Base-by-base conservation (phyloP, 2,797 vertebrate genomes). In the Pipistrellus nathusii region DNA sequence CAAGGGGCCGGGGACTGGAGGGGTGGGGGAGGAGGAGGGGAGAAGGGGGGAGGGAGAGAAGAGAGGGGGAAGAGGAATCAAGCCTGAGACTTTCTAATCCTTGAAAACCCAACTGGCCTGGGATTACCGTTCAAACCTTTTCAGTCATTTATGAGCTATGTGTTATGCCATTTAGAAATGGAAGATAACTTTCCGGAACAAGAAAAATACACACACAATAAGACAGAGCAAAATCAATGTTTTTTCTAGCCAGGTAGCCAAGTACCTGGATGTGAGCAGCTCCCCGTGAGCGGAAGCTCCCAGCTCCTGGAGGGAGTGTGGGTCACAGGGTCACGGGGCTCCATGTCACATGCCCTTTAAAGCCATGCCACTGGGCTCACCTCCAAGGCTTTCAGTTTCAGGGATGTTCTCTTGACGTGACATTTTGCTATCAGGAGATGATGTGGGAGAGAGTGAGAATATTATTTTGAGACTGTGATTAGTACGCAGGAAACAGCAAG, bases 381-480 rank as follows among this genome's bases (percentile, higher is more conserved):
- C 17, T 9, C 17, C 8, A 71, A 57, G 38, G 20, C 18, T 20
- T 48, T 27, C 46, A 48, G 51, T 68, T 88, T 38, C 5, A 5
- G 4, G 23, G 64, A n/a, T 77, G 0, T 59, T 93, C 27, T 30
- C 73, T 94, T 62, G 41, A 72, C 0, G 9, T 87, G 81, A 73
- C 84, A 57, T 89, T 90, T 85, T 78, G 84, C 73, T 59, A 27
- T 62, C 62, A 71, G 17, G 41, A 62, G 48, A 21, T 6, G 51
- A 62, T 0, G 2, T 59, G 30, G 77, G 62, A 62, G 57, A 64
- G n/a, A 85, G 48, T 69, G 85, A 53, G 23, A 30, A 14, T 51
- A 88, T 82, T 90, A 82, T 85, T 92, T 80, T 77, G 94, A 89
- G 59, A 59, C 17, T 32, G n/a, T 48, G 73, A 59, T 93, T 91